Percentiles rank a stretch among this genome's conserved stretches.
Conservation (phyloP, 1,140 invertebrate genomes). For the Leptinotarsa defecta region DNA sequence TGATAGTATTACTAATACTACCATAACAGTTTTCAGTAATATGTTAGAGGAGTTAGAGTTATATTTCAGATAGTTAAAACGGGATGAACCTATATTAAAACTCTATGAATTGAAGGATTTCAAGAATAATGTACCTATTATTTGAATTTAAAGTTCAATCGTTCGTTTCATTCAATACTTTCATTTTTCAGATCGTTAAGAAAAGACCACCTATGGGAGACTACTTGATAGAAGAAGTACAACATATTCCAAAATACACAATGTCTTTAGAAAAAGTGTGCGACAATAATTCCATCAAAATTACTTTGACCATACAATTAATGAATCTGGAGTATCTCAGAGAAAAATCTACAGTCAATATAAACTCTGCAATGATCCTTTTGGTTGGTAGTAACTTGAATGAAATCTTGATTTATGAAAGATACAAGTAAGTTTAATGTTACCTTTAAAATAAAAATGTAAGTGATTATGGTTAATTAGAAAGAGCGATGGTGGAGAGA, state of each 20-base stretch:
- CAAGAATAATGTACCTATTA: too few relatives aligned
- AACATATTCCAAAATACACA: constrained; percentile 44
- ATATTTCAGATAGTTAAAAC: too few relatives aligned
- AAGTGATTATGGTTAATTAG: too few relatives aligned
- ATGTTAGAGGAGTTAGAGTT: too few relatives aligned
- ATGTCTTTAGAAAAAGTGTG: constrained; percentile 34
- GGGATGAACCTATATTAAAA: too few relatives aligned
- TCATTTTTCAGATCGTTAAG: constrained; percentile 44
- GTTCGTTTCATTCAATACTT: too few relatives aligned
- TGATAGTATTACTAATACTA: too few relatives aligned
- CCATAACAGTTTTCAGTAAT: too few relatives aligned
- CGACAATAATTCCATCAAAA: background rate
- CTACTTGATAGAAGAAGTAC: constrained; percentile 44
- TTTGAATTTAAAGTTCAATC: too few relatives aligned
- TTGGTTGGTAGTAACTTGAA: constrained; percentile 47
- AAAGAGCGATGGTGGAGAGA: too few relatives aligned
- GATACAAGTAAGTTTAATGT: constrained; percentile 42
- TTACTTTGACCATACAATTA: constrained; percentile 38
- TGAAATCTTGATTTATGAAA: constrained; percentile 48
- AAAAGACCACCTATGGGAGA: constrained; percentile 49
- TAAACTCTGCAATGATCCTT: constrained; percentile 44
- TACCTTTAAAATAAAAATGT: too few relatives aligned
- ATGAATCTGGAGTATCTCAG: constrained; percentile 38
- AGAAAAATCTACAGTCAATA: constrained; percentile 37
- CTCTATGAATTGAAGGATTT: background rate